Conservation (phyloP, 2,888 invertebrate species). For the Hyposoter dolosus region DNA sequence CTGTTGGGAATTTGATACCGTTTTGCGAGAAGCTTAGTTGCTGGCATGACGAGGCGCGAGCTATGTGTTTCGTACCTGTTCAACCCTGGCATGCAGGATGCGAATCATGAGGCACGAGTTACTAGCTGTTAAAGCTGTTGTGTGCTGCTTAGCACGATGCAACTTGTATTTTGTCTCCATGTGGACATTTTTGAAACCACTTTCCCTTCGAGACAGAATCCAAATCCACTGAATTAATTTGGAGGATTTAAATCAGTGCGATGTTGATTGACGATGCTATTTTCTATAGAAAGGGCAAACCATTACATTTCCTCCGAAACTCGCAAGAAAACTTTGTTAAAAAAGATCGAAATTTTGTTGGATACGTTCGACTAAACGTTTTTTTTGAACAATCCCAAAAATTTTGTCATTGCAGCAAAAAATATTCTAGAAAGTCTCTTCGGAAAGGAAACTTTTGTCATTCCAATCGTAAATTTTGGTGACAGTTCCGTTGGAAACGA, state of each 20-base stretch:
- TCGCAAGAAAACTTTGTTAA: too few relatives aligned
- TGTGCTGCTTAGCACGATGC: not conserved
- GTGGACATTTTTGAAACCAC: not conserved
- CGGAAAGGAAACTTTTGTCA: too few relatives aligned
- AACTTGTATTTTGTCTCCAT: not conserved
- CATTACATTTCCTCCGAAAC: too few relatives aligned
- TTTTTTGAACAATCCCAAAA: too few relatives aligned
- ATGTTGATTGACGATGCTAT: too few relatives aligned
- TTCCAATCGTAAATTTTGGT: too few relatives aligned
- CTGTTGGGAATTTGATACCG: constrained; percentile 34
- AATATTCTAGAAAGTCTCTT: too few relatives aligned
- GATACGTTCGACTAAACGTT: too few relatives aligned
- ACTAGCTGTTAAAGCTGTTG: constrained; percentile 17
- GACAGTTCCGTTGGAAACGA: too few relatives aligned
- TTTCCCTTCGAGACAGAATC: not conserved
- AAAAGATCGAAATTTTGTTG: too few relatives aligned
- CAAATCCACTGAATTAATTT: not conserved
- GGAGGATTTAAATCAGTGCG: not conserved
- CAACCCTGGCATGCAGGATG: constrained; percentile 21
- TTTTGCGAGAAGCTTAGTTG: constrained; percentile 46
- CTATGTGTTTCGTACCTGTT: constrained; percentile 41
- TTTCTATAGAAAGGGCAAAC: too few relatives aligned
- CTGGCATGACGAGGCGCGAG: constrained; percentile 42
- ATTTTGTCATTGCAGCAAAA: too few relatives aligned
- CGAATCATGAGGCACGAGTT: constrained; percentile 2